Evolutionary conservation across 1,140 invertebrate genomes (phyloP), one percentile per base, ranked within the genome.

Genomic region (Lasioglossum baleicum): DNA sequence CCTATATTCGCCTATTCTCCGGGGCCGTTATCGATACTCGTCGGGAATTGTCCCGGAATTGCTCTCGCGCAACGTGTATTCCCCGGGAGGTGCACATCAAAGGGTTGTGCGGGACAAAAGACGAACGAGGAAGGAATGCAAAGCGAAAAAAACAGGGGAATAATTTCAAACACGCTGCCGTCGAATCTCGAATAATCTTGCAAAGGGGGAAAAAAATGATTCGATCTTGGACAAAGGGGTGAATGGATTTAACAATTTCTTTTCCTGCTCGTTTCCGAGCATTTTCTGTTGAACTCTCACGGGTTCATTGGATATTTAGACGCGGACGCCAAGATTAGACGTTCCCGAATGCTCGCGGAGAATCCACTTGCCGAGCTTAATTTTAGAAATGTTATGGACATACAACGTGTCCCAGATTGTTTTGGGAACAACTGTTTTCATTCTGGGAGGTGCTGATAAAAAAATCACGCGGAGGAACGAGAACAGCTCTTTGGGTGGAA

Each of bases 21-120:
- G 20, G 44, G 20, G 4, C 63, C 73, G 64, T 76, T 60, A 69
- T 60, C 74, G 65, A 76, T 76, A 60, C 74, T 69, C 74, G 51
- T 11, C 74, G 31, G 74, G 66, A 60, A 76, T 76, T 76, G 65
- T 69, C 20, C 40, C 40, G 53, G 53, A 76, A 76, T 76, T 48
- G 74, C 40, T 76, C 53, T 69, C 20, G 40, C 42, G 74, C 60
- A 58, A 75, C 74, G 64, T 26, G 64, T 31, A 35, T 69, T 35
- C 42, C 40, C 40, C 31, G 22, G n/a, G 13, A 22, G 65, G 26
- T 48, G 42, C 40, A 6, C 65, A 13, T 76, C 66, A 76, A 76
- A 76, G 65, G 31, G 15, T 40, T 56, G 20, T 13, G n/a, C 17
- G 4, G 10, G 15, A 31, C 40, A 69, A 60, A 48, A 60, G 53